phyloP scores from a whole-genome alignment of 2,888 invertebrate genomes.

The Conistra vaccinii region DNA sequence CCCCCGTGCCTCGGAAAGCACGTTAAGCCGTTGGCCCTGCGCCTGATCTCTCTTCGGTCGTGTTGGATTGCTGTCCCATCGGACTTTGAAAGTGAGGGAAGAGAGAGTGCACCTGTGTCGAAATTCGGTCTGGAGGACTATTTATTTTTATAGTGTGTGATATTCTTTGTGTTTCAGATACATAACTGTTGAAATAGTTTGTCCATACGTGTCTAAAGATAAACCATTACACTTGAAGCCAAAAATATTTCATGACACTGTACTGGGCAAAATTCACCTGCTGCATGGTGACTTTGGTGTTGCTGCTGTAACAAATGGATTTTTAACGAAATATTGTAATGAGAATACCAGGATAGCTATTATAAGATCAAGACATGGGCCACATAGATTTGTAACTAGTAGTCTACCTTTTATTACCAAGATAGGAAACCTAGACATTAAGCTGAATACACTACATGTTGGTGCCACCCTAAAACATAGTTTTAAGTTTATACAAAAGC shows the following conservation, averaged over 20 bases:
- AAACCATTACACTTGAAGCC: constrained; percentile 88
- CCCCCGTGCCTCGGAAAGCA: too few relatives aligned
- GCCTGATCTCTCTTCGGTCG: too few relatives aligned
- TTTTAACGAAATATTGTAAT: constrained; percentile 95
- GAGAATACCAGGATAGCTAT: constrained; percentile 94
- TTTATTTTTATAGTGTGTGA: not conserved
- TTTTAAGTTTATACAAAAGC: constrained; percentile 93
- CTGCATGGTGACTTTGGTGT: constrained; percentile 94
- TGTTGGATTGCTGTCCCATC: too few relatives aligned
- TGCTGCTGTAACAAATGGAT: constrained; percentile 93
- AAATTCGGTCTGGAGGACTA: too few relatives aligned
- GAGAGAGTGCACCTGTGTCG: too few relatives aligned
- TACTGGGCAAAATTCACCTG: constrained; percentile 92
- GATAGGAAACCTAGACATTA: constrained; percentile 91
- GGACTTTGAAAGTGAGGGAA: too few relatives aligned
- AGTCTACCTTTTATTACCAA: constrained; percentile 93
- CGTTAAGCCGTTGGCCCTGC: too few relatives aligned
- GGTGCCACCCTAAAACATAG: constrained; percentile 95
- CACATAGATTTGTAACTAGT: constrained; percentile 93
- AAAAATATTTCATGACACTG: constrained; percentile 88
- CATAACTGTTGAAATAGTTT: constrained; percentile 92
- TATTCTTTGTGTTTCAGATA: constrained; percentile 88
- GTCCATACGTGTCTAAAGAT: constrained; percentile 86
- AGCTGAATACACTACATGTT: constrained; percentile 92
- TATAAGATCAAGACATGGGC: constrained; percentile 93